phyloP scores from a whole-genome alignment of 2,113 vertebrate genomes.

The Cariama cristata region DNA sequence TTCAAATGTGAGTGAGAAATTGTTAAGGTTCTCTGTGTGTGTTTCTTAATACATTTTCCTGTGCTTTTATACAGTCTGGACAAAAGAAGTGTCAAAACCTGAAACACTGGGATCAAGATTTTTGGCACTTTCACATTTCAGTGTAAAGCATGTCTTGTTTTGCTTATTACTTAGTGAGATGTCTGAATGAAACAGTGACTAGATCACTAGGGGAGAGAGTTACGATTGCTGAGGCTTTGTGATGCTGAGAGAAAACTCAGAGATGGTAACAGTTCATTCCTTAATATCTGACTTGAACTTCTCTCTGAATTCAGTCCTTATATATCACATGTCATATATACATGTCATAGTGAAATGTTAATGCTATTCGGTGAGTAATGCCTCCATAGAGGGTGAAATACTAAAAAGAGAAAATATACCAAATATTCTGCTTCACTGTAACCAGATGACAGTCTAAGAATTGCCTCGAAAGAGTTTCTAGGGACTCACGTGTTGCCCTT shows the following conservation, averaged over 20 bases:
- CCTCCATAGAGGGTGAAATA: not conserved
- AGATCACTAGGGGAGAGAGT: not conserved
- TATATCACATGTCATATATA: too few relatives aligned
- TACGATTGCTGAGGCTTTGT: not conserved
- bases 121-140: fast-evolving
- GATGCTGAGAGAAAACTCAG: not conserved
- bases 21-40: not conserved
- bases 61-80: not conserved
- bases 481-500: not conserved
- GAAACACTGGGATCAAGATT: not conserved
- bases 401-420: not conserved
- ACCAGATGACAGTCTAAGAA: not conserved
- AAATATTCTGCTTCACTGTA: not conserved
- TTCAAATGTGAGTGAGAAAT: not conserved
- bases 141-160: not conserved
- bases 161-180: not conserved
- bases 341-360: not conserved
- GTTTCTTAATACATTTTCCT: not conserved
- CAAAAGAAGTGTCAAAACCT: not conserved
- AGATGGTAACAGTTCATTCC: not conserved
- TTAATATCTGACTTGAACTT: not conserved
- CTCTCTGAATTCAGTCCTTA: not conserved
- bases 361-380: not conserved
- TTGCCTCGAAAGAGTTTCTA: not conserved
- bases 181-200: not conserved